A percentile compares a stretch with the other conserved stretches of the same genome.
These are phyloP conservation scores for Pangasius sanitwongsei DNA, from an alignment of 2,797 vertebrate genomes.

Conservation along the genomic window DNA sequence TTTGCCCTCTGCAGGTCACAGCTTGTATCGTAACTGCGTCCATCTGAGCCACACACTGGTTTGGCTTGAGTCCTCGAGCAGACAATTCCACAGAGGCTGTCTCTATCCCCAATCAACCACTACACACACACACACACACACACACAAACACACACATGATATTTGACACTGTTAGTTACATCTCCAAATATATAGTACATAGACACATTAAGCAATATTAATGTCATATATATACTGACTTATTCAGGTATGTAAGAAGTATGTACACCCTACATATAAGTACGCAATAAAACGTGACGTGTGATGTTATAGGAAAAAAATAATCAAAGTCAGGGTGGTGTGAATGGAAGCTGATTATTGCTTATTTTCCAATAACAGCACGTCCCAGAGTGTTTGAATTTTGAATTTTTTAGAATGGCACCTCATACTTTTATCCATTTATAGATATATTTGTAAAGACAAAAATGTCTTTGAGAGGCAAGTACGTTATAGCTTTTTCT, in stretches of 20 bases:
- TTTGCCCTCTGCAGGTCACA: slow-evolving; percentile 96
- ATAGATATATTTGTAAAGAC: not conserved
- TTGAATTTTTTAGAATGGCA: not conserved
- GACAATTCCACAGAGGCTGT: slow-evolving; percentile 84
- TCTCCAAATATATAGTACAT: not conserved
- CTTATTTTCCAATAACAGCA: not conserved
- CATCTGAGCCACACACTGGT: slow-evolving; percentile 91
- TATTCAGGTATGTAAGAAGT: not conserved
- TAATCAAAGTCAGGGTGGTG: not conserved
- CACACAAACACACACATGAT: no score
- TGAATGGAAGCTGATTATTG: not conserved
- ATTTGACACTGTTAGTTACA: not conserved
- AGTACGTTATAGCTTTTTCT: not conserved
- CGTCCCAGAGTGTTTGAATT: not conserved
- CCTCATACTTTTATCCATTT: not conserved
- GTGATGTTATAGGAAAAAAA: not conserved
- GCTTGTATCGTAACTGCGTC: slow-evolving; percentile 89
- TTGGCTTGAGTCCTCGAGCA: slow-evolving; percentile 87
- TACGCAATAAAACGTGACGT: not conserved
- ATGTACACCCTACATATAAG: not conserved
- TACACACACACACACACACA: slow-evolving; percentile 58
- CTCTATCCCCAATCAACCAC: slow-evolving; percentile 96
- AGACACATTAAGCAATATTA: not conserved
- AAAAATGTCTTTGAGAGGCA: not conserved
- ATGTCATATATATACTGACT: not conserved